Percentiles rank a stretch among this genome's conserved stretches.
Conservation (phyloP, 2,113 vertebrate genomes). For the Rhipidura dahli region DNA sequence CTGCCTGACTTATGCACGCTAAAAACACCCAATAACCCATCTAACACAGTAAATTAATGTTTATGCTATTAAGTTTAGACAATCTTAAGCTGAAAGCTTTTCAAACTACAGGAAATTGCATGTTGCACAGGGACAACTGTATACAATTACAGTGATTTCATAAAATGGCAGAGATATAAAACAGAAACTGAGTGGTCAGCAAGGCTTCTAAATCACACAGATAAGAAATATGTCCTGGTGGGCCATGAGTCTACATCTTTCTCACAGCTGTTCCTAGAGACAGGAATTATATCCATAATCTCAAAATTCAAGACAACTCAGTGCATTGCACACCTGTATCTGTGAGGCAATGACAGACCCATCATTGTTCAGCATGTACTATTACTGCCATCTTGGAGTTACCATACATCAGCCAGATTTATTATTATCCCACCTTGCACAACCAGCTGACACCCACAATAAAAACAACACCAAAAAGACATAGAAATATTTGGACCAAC, state of each 20-base stretch:
- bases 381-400: not conserved
- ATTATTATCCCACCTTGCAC: not conserved
- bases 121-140: conserved; percentile 8
- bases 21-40: conserved; percentile 35
- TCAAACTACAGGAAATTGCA: conserved; percentile 51
- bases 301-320: not conserved
- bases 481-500: not conserved
- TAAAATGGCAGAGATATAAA: conserved; percentile 34
- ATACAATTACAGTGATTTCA: conserved; percentile 45
- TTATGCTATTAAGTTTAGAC: conserved; percentile 52
- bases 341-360: not conserved
- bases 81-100: conserved; percentile 54
- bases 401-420: not conserved
- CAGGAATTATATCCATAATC: not conserved
- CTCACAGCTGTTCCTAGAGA: not conserved
- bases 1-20: conserved; percentile 15
- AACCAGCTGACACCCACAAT: not conserved
- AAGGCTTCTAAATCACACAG: conserved; percentile 24
- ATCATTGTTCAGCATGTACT: not conserved
- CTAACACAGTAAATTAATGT: conserved; percentile 42
- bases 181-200: not conserved
- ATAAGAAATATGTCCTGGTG: not conserved
- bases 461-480: not conserved
- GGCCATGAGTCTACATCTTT: not conserved
- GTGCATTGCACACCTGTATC: not conserved